Conservation (phyloP, 2,797 vertebrate species). For the Coranthus polyacanthus region DNA sequence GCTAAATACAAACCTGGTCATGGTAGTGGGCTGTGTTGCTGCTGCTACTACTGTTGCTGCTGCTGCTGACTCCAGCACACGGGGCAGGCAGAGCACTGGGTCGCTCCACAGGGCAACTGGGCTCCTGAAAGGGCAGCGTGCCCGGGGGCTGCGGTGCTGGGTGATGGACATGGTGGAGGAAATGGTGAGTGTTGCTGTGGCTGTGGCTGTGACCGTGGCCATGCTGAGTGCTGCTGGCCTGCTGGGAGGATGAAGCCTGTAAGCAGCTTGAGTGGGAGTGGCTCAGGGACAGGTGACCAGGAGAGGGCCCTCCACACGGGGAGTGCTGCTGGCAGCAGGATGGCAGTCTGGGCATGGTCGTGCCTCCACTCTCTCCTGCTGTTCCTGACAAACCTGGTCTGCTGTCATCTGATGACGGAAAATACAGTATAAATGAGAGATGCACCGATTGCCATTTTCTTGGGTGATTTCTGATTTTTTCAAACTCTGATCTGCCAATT, state of each 20-base stretch:
- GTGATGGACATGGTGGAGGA: conserved; percentile 93
- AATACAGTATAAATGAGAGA: not conserved
- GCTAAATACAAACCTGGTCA: conserved; percentile 89
- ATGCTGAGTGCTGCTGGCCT: conserved; percentile 84
- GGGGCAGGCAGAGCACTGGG: conserved; percentile 90
- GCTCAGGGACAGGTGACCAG: conserved; percentile 89
- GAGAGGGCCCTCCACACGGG: conserved; percentile 92
- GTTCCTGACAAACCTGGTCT: conserved; percentile 87
- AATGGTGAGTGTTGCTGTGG: conserved; percentile 90
- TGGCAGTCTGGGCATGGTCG: conserved; percentile 95
- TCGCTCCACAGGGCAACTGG: conserved; percentile 92
- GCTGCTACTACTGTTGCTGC: conserved; percentile 76
- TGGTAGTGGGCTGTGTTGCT: conserved; percentile 86
- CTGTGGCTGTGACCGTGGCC: conserved; percentile 70
- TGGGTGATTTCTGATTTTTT: too few species aligned
- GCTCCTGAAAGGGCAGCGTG: conserved; percentile 89
- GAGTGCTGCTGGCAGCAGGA: conserved; percentile 99
- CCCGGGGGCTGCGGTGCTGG: conserved; percentile 89
- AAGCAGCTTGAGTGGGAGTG: conserved; percentile 93
- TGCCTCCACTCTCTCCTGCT: conserved; percentile 86
- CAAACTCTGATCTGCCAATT: too few species aligned
- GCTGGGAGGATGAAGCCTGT: conserved; percentile 88
- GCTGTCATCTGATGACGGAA: conserved; percentile 84
- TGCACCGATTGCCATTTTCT: too few species aligned
- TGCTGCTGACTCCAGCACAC: conserved; percentile 87